Evolutionary conservation across 2,797 vertebrate species (phyloP), one percentile per base, ranked within the genome.

Genomic region (Eospalax fontanierii): DNA sequence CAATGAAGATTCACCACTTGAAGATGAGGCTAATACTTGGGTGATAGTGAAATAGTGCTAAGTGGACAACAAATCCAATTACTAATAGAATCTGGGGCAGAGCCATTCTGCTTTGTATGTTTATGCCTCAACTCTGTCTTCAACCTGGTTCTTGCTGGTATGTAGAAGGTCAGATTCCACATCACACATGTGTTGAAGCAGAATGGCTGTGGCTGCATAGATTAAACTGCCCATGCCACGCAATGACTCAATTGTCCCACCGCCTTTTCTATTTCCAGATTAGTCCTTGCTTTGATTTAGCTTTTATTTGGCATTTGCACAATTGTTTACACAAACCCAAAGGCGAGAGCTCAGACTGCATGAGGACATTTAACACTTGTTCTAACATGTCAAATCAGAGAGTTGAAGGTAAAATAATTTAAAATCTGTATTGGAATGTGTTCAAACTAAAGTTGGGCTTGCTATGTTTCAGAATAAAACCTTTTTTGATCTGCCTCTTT

Each of bases 241-340:
- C 0, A 0, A 26, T 33, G 83, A 78, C 70, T 93, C 78, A 73
- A 0, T 71, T 65, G 71, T 92, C 70, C 87, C 50, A 80, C 59
- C 0, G 0, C 18, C 28, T 80, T 79, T 82, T 40, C 84, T 89
- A 2, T 91, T 87, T 92, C 78, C 73, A 84, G 91, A 81, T 22
- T 43, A 26, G 22, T 50, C 71, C 68, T 91, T 79, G 84, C 74
- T 59, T 93, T 73, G 73, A 66, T 73, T 24, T 80, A 59, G 33
- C 70, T 93, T 94, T 90, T 61, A 19, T 78, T 35, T 87, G 89
- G 26, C 87, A 21, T 85, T 43, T 85, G 61, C 21, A 59, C 19
- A 38, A 35, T 18, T 2, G 4, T 50, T 63, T 90, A 59, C 89
- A 88, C 57, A 59, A 73, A 81, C 2, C 18, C 54, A 87, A 92